phyloP scores from a whole-genome alignment of 2,888 invertebrate genomes.

The Tetanocera ferruginea region DNA sequence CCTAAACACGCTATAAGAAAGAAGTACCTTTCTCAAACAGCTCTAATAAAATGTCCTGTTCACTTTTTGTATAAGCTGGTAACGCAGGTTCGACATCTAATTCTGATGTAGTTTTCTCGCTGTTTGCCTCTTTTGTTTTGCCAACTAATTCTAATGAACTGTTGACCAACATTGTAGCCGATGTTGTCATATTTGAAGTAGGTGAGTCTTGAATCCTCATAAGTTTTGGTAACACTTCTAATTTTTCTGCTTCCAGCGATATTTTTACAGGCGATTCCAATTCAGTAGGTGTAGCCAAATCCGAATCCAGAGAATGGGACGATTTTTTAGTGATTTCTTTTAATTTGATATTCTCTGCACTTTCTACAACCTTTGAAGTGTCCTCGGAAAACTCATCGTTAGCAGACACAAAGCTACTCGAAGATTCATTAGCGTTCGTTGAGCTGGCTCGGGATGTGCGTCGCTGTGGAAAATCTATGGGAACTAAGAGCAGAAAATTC shows the following conservation, averaged over 20 bases:
- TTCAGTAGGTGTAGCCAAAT: background rate
- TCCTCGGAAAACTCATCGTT: background rate
- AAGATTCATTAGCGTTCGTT: slow-evolving; percentile 35
- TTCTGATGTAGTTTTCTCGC: background rate
- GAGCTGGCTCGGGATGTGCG: slow-evolving; percentile 49
- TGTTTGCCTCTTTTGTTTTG: no score
- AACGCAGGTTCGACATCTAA: no score
- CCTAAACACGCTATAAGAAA: background rate
- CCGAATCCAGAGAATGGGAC: background rate
- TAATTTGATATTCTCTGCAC: background rate
- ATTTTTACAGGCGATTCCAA: background rate
- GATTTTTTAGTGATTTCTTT: background rate
- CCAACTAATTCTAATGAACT: no score
- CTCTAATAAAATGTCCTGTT: slow-evolving; percentile 44
- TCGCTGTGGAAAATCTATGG: slow-evolving; percentile 51
- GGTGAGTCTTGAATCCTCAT: slow-evolving; percentile 12
- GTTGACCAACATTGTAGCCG: background rate
- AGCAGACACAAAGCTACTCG: slow-evolving; percentile 19
- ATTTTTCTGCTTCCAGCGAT: background rate
- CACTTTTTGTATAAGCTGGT: background rate
- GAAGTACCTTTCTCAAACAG: slow-evolving; percentile 49
- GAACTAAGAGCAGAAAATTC: slow-evolving; percentile 40
- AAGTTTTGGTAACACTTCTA: slow-evolving; percentile 22
- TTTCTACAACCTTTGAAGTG: background rate
- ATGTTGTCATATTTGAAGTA: background rate